phyloP scores from a whole-genome alignment of 2,888 invertebrate species.

The Melieria picta region DNA sequence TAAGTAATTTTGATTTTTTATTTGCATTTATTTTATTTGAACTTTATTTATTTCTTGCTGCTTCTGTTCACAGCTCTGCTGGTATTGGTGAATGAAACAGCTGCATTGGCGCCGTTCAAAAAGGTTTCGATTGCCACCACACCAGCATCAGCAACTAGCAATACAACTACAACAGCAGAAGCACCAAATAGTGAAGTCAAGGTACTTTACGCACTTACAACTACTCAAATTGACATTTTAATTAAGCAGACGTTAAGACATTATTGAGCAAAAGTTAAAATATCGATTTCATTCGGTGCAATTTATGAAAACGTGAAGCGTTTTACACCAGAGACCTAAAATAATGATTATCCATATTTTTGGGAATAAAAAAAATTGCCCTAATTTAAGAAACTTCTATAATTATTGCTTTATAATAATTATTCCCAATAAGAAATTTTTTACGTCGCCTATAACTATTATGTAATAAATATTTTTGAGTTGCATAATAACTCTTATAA shows the following conservation, averaged over 20 bases:
- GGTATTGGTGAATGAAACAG: slow-evolving; percentile 69
- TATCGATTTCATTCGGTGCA: no score
- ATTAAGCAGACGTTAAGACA: background rate
- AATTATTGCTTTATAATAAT: no score
- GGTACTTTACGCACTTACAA: slow-evolving; percentile 39
- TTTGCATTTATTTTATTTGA: background rate
- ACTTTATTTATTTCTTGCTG: slow-evolving; percentile 33
- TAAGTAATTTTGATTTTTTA: background rate
- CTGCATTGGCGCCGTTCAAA: slow-evolving; percentile 71
- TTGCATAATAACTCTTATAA: no score
- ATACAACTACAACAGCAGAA: slow-evolving; percentile 65
- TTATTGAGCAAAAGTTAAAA: no score
- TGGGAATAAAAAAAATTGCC: no score
- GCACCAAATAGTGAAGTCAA: slow-evolving; percentile 50
- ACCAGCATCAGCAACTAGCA: slow-evolving; percentile 65
- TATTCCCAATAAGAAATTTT: no score
- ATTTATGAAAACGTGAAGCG: no score
- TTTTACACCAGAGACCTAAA: no score
- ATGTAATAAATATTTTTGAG: no score
- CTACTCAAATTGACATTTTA: background rate
- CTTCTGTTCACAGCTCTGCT: slow-evolving; percentile 62
- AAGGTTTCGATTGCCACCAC: slow-evolving; percentile 66
- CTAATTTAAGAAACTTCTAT: no score
- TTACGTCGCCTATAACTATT: no score
- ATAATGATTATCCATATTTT: no score